phyloP scores from a whole-genome alignment of 2,888 invertebrate genomes.

The Prenolepis imparis region DNA sequence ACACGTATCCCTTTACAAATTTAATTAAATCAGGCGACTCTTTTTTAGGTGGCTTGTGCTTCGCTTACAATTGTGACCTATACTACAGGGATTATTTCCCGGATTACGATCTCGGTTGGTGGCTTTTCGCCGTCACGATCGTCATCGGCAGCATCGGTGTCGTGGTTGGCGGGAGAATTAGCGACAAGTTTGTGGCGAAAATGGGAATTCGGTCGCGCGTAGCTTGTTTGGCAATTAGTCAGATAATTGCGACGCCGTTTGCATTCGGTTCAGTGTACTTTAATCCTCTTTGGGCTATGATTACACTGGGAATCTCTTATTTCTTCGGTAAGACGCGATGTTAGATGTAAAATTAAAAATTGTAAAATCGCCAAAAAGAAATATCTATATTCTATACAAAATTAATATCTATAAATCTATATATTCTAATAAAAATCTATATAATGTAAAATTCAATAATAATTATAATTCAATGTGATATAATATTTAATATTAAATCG shows the following conservation, averaged over 20 bases:
- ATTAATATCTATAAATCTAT: no score
- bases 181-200: constrained; percentile 95
- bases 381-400: no score
- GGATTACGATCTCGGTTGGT: constrained; percentile 95
- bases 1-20: neutral
- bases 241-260: constrained; percentile 93
- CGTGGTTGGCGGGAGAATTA: constrained; percentile 92
- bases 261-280: constrained; percentile 95
- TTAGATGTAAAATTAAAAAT: neutral
- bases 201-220: constrained; percentile 95
- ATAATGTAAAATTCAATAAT: neutral
- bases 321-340: constrained; percentile 91
- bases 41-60: constrained; percentile 93
- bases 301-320: constrained; percentile 95
- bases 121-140: constrained; percentile 95
- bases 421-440: neutral
- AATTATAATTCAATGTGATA: neutral
- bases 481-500: neutral
- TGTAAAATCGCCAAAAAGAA: neutral
- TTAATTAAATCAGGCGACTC: neutral
- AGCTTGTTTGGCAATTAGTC: constrained; percentile 93
- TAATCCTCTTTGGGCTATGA: constrained; percentile 94
- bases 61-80: constrained; percentile 96
- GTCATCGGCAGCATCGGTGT: constrained; percentile 94
- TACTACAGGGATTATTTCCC: constrained; percentile 96